Evolutionary conservation across 2,888 invertebrate species (phyloP), one percentile per base, ranked within the genome.

Genomic region (Drosophila kuntzei): DNA sequence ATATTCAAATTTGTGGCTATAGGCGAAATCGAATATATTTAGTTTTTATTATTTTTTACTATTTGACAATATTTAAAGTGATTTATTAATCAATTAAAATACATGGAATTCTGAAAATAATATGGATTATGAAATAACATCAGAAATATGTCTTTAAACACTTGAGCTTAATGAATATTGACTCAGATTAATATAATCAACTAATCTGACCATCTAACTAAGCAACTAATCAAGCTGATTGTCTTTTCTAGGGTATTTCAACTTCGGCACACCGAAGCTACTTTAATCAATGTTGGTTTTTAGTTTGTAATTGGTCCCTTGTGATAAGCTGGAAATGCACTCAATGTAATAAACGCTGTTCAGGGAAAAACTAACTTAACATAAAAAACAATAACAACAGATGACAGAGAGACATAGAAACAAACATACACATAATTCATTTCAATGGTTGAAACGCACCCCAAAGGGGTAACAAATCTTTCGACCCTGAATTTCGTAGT

Each of bases 291-390:
- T 11, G 20, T 14, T 54, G n/a, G 9, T 41, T 43, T 53, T 41
- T n/a, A 16, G 22, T n/a, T 16, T 9, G 32, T 47, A 53, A 73
- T 74, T 46, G 51, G 2, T 55, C 71, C 67, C 71, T 22, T 25
- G 53, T 16, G 64, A 12, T 14, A 37, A 29, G 32, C 39, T 34
- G 20, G 16, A 55, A 55, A 29, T 29, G 34, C 51, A 53, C 43
- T 62, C 34, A 11, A 41, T 16, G n/a, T 11, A 8, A 12, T 73
- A 73, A 68, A 36, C 41, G 43, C 27, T 36, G 20, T 44, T 29
- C 20, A 37, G 76, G 76, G 76, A 57, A 54, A 34, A 3, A 20
- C 14, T 51, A 22, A 41, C 27, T 53, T 12, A 36, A 43, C 34
- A 36, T 49, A 29, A 12, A 22, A n/a, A n/a, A n/a, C n/a, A n/a